phyloP scores from a whole-genome alignment of 2,888 invertebrate species.

The Heliothis peltigera region DNA sequence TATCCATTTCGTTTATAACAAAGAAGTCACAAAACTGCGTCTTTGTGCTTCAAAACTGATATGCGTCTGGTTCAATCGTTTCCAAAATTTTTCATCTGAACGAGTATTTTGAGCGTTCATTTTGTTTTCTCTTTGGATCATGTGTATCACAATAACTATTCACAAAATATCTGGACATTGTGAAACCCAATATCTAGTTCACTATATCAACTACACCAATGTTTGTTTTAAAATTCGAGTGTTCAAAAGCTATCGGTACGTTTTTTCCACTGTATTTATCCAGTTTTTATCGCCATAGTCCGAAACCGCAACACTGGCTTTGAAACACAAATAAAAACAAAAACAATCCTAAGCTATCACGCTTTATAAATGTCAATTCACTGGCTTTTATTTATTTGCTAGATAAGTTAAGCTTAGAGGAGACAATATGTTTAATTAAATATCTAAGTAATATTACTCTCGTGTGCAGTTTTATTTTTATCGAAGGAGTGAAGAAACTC shows the following conservation, averaged over 20 bases:
- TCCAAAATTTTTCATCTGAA: constrained; percentile 30
- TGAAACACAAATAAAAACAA: background rate
- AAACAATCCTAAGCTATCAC: constrained; percentile 2
- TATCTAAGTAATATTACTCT: no score
- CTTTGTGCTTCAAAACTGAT: constrained; percentile 20
- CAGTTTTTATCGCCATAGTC: constrained; percentile 4
- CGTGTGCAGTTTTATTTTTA: no score
- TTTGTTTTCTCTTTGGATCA: constrained; percentile 19
- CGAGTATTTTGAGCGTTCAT: constrained; percentile 18
- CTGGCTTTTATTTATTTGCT: constrained; percentile 19
- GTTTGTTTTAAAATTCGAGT: constrained; percentile 1
- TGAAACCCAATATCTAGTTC: constrained; percentile 25
- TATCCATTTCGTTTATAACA: constrained; percentile 10
- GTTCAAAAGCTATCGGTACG: background rate
- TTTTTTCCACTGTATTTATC: constrained; percentile 6
- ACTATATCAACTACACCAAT: constrained; percentile 19
- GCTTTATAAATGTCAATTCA: constrained; percentile 22
- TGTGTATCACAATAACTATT: constrained; percentile 14
- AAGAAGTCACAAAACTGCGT: constrained; percentile 9
- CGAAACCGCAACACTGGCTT: background rate
- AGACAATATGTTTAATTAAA: no score
- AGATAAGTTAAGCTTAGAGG: no score
- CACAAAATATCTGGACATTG: constrained; percentile 7
- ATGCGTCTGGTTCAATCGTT: constrained; percentile 17
- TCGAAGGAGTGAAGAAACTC: no score